Percentiles rank a stretch among this genome's conserved stretches.
phyloP scores from a whole-genome alignment of 2,888 invertebrate species.

The Lasioglossum zephyrum region DNA sequence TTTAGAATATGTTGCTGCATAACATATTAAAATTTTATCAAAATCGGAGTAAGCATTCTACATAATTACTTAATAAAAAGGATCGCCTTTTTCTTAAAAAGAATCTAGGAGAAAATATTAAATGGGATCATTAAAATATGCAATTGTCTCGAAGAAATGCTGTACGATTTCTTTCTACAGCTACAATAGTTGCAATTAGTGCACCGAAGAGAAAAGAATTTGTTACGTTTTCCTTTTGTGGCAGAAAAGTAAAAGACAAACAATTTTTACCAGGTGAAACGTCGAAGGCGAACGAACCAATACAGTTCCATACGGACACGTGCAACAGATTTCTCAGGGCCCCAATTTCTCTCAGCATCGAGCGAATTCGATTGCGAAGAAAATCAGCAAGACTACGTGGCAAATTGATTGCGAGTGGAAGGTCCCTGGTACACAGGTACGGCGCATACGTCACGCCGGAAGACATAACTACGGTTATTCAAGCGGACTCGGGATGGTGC shows the following conservation, averaged over 20 bases:
- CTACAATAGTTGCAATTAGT: too few relatives aligned
- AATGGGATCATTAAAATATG: too few relatives aligned
- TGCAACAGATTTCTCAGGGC: neutral
- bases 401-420: neutral
- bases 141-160: too few relatives aligned
- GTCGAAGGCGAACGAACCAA: neutral
- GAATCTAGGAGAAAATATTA: too few relatives aligned
- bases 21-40: too few relatives aligned
- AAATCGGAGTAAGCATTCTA: too few relatives aligned
- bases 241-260: neutral
- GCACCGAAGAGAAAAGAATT: neutral
- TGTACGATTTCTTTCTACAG: too few relatives aligned
- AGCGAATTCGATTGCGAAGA: neutral
- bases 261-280: neutral
- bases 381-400: neutral
- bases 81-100: too few relatives aligned
- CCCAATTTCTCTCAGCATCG: neutral
- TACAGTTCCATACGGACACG: neutral
- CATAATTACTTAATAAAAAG: too few relatives aligned
- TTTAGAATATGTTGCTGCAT: too few relatives aligned
- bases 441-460: neutral
- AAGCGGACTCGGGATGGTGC: neutral
- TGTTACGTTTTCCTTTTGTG: too few relatives aligned
- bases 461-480: conserved; percentile 41
- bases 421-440: neutral